phyloP scores from a whole-genome alignment of 2,113 vertebrate genomes.

The Orientallactaga bullata region DNA sequence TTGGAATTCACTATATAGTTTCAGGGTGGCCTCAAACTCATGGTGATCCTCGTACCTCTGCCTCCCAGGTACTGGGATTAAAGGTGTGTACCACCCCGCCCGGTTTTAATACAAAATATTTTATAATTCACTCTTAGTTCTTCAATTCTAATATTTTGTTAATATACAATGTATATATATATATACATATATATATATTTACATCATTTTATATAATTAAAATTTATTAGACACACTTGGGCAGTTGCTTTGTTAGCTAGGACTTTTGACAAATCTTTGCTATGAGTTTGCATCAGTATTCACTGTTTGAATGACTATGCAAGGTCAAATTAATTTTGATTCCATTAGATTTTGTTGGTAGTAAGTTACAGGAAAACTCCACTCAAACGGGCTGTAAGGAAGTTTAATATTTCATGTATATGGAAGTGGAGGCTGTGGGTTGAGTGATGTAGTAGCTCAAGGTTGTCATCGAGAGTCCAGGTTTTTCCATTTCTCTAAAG shows the following conservation, averaged over 20 bases:
- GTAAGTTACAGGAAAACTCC: constrained; percentile 34
- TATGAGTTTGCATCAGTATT: neutral
- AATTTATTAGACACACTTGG: neutral
- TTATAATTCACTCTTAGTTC: constrained; percentile 37
- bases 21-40: too few species aligned
- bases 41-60: too few species aligned
- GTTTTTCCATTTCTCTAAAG: neutral
- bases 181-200: neutral
- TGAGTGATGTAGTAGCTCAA: neutral
- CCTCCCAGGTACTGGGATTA: too few species aligned
- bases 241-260: constrained; percentile 23
- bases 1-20: too few species aligned
- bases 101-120: neutral
- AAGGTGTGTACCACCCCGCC: too few species aligned
- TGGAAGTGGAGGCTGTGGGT: neutral
- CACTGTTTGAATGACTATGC: neutral
- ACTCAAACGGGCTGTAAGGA: neutral
- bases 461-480: neutral
- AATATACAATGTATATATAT: neutral
- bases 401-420: constrained; percentile 21
- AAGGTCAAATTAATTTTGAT: constrained; percentile 50
- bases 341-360: constrained; percentile 10
- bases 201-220: constrained; percentile 18
- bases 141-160: constrained; percentile 30
- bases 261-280: constrained; percentile 43